These are phyloP conservation scores for Sorex maritimensis DNA, from an alignment of 2,797 vertebrate species.

Conservation along the genomic window DNA sequence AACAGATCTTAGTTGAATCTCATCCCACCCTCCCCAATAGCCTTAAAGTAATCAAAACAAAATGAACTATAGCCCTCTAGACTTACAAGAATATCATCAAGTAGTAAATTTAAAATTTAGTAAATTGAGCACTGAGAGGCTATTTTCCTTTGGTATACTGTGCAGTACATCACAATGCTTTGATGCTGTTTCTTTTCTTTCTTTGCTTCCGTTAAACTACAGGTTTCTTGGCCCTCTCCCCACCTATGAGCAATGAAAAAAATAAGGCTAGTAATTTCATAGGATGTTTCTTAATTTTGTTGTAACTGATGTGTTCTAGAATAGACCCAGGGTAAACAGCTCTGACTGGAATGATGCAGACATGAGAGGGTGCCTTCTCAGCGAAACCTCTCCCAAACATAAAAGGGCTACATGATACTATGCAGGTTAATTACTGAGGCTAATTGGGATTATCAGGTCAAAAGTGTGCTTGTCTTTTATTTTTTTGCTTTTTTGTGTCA, in stretches of 20 bases:
- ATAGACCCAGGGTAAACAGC: neutral
- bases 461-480: neutral
- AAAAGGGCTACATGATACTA: too few relatives aligned
- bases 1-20: slow-evolving; percentile 4
- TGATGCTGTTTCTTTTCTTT: neutral
- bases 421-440: neutral
- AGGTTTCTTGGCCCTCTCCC: neutral
- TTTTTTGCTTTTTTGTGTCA: too few relatives aligned
- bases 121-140: neutral
- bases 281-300: neutral
- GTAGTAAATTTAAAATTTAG: neutral
- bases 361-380: neutral
- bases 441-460: neutral
- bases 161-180: neutral
- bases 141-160: slow-evolving; percentile 30
- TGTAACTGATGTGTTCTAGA: neutral
- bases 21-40: neutral
- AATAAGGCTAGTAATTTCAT: slow-evolving; percentile 2
- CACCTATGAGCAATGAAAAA: neutral
- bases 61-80: neutral
- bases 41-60: neutral
- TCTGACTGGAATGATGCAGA: neutral
- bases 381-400: too few relatives aligned
- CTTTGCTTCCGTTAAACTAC: neutral
- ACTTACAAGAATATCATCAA: neutral